Evolutionary conservation across 2,888 invertebrate species (phyloP), one percentile per base, ranked within the genome.

Genomic region (Allolobophora icterica): DNA sequence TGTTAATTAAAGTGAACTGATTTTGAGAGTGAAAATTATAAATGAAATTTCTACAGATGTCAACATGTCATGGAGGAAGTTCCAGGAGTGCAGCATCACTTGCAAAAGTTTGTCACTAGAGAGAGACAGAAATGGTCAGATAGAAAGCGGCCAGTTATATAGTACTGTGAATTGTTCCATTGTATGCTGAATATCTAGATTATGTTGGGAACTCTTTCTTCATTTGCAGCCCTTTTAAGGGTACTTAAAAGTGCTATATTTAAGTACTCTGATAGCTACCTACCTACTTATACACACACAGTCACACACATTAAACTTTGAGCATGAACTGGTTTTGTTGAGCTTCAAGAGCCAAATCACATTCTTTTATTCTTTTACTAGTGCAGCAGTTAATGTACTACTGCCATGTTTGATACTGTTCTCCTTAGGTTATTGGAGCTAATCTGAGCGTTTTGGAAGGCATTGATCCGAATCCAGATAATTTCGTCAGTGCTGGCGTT

Each of bases 381-480:
- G n/a, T n/a, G n/a, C 71, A n/a, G n/a, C 71, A 8, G n/a, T 71
- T 71, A 71, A 71, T 8, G 13, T 71, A 13, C 45, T 45, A 11
- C 13, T 45, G 45, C n/a, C 30, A 11, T 71, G 52, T 30, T 71
- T n/a, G 8, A 30, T 71, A 6, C 30, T 71, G 30, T 71, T 35
- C 35, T 34, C 38, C 6, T 11, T 24, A 96, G 96, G 93, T 96
- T 90, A 93, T 94, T 83, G 99, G 99, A 90, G 99, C 99, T 96
- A 99, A 99, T 89, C 98, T 99, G 97, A 98, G 98, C 95, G 96
- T 99, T 91, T 96, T 99, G 93, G 98, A 98, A 91, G 95, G 95
- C 91, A 99, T 99, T 94, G 99, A 99, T 96, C 99, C 99, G 11
- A 99, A 99, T 96, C 98, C 99, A 34, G 99, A 99, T 94, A 99